These are phyloP conservation scores for Tridacna gigas DNA, from an alignment of 2,888 invertebrate genomes.

Conservation along the genomic window DNA sequence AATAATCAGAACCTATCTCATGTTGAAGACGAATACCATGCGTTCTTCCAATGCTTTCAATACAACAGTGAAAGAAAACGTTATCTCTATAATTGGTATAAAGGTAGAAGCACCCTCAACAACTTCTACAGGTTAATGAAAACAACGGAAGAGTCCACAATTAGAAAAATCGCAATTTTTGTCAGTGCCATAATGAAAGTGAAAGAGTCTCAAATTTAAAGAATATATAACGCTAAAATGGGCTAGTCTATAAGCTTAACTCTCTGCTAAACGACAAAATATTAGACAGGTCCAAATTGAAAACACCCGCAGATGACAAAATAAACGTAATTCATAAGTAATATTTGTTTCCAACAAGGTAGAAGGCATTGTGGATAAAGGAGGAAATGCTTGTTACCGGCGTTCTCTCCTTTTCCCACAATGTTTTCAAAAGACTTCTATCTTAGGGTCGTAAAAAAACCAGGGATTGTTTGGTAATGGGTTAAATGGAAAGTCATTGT, in stretches of 20 bases:
- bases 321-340: too few relatives aligned
- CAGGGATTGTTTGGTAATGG: too few relatives aligned
- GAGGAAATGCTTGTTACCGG: too few relatives aligned
- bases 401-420: too few relatives aligned
- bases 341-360: too few relatives aligned
- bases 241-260: background rate
- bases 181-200: background rate
- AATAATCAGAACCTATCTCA: background rate
- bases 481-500: too few relatives aligned
- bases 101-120: background rate
- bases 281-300: too few relatives aligned
- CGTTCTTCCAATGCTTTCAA: conserved; percentile 26
- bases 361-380: too few relatives aligned
- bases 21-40: conserved; percentile 35
- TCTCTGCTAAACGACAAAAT: background rate
- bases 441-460: too few relatives aligned
- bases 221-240: too few relatives aligned
- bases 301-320: too few relatives aligned
- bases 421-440: too few relatives aligned
- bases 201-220: background rate
- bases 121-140: conserved; percentile 9
- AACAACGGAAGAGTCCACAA: background rate
- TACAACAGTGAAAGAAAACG: background rate
- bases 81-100: conserved; percentile 16
- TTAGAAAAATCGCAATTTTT: conserved; percentile 8